Base-by-base conservation (phyloP, 2,113 vertebrate genomes). In the Epinephelus lanceolatus region DNA sequence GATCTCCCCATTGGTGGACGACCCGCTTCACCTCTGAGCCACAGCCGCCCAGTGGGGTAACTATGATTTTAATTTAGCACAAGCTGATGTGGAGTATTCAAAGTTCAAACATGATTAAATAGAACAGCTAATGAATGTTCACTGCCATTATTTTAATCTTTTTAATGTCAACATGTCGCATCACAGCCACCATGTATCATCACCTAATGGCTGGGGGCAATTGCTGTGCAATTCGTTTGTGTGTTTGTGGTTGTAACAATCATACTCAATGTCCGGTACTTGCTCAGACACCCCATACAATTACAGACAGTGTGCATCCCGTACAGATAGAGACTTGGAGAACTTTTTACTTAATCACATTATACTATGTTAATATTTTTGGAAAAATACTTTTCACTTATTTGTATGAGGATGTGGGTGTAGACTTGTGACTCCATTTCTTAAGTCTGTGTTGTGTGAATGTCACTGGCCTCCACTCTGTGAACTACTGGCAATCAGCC, bases 401-500 rank as follows among this genome's bases (percentile, higher is more conserved):
- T 71, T 67, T 51, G 18, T 56, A n/a, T 21, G n/a, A 63, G 57
- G 45, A 52, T 74, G 14, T 27, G 57, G 57, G 37, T 33, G 19
- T 27, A 61, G 27, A 55, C 3, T 52, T 59, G 15, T 51, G 12
- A 21, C 27, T 30, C 12, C 13, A 52, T 61, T 69, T 27, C 70
- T 59, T 60, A 14, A 33, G 56, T 77, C 67, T 85, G 69, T 62
- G 45, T 14, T 45, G 33, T 71, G 40, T 78, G 51, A 85, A 59
- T 67, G 51, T 80, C 78, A 80, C 73, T 71, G 73, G 40, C 57
- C 78, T 47, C 19, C 5, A 1, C 15, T 66, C 47, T 17, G n/a
- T 80, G 40, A 80, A 67, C 14, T 27, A 15, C 49, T 87, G 91
- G 81, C 87, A 65, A 13, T 25, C 18, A 23, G 81, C 87, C 79